Conservation (phyloP, 2,797 vertebrate genomes). For the Sebastiscus albofasciatus region DNA sequence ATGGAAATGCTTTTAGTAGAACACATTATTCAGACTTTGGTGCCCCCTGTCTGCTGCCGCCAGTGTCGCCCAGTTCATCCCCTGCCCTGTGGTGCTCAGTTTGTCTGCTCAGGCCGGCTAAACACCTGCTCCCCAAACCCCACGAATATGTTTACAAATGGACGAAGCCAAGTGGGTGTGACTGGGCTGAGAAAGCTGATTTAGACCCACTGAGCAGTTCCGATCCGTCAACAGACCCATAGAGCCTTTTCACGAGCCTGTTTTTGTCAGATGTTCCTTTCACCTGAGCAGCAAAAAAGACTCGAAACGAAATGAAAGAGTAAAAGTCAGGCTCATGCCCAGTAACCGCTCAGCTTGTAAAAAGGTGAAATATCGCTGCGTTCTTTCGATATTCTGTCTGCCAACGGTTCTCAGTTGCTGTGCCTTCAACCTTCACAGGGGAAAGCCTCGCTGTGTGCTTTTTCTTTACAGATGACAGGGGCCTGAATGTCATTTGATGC, state of each 20-base stretch:
- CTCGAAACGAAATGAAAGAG: conserved; percentile 26
- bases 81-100: conserved; percentile 11
- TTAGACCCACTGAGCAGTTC: conserved; percentile 28
- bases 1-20: conserved; percentile 56
- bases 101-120: conserved; percentile 35
- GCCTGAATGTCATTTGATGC: conserved; percentile 67
- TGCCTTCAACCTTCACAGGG: conserved; percentile 37
- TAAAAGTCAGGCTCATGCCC: conserved; percentile 22
- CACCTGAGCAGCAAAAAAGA: conserved; percentile 33
- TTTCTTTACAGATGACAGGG: conserved; percentile 50
- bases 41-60: conserved; percentile 65
- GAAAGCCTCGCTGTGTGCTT: conserved; percentile 19
- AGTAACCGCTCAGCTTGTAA: conserved; percentile 14
- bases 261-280: conserved; percentile 42
- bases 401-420: conserved; percentile 16
- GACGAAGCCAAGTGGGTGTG: conserved; percentile 48
- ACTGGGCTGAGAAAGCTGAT: conserved; percentile 42
- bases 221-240: conserved; percentile 31
- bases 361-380: conserved; percentile 43
- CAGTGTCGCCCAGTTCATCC: conserved; percentile 9
- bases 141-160: conserved; percentile 65
- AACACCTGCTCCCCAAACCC: conserved; percentile 34
- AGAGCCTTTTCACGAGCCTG: conserved; percentile 26
- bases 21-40: conserved; percentile 48
- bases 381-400: conserved; percentile 34